Evolutionary conservation across 2,113 vertebrate species (phyloP).

Genomic region (Ancistrus triradiatus): DNA sequence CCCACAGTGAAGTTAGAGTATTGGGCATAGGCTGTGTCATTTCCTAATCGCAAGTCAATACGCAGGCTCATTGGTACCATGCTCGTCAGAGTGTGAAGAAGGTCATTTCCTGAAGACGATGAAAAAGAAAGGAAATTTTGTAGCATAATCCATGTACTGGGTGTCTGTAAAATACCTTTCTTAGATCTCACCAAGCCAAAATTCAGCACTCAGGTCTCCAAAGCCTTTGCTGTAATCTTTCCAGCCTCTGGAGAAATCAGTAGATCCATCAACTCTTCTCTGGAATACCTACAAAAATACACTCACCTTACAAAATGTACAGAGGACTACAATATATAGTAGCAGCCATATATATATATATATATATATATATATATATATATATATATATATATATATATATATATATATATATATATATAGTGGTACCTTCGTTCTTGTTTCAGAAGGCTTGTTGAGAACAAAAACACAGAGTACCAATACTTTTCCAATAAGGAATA

Average conservation of each 20-base stretch:
- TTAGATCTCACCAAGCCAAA: conserved; percentile 80
- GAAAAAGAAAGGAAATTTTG: neutral
- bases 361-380: too few species aligned
- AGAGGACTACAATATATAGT: neutral
- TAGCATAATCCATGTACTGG: neutral
- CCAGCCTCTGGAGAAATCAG: conserved; percentile 83
- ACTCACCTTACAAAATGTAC: neutral
- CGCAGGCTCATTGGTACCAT: conserved; percentile 61
- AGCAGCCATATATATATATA: too few species aligned
- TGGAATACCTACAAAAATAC: conserved; percentile 78
- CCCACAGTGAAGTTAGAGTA: conserved; percentile 64
- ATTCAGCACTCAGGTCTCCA: conserved; percentile 79
- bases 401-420: too few species aligned
- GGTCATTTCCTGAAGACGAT: conserved; percentile 65
- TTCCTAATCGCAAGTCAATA: conserved; percentile 65
- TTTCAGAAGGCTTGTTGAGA: too few species aligned
- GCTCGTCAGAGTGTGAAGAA: conserved; percentile 64
- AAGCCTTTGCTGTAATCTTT: conserved; percentile 82
- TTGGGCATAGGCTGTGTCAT: conserved; percentile 61
- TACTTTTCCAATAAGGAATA: too few species aligned
- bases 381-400: too few species aligned
- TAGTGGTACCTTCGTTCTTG: too few species aligned
- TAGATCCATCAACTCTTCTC: conserved; percentile 80
- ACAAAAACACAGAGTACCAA: too few species aligned
- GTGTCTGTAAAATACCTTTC: too few species aligned